These are phyloP conservation scores for Himalopsyche anomala DNA, from an alignment of 2,888 invertebrate genomes.

Conservation along the genomic window DNA sequence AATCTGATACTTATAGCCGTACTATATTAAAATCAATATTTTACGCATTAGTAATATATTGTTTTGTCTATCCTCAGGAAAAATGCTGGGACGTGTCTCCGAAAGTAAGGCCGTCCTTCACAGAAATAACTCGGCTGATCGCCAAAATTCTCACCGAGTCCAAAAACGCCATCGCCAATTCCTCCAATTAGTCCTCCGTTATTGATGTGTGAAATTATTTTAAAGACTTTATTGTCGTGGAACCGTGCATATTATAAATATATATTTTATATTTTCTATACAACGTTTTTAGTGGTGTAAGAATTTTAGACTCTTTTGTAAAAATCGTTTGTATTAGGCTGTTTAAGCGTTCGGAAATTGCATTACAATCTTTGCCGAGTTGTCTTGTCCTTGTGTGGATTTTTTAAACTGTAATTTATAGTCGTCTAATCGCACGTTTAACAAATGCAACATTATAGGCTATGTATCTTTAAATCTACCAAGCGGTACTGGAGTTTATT, in stretches of 20 bases:
- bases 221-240: constrained; percentile 20
- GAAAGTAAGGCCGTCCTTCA: constrained; percentile 82
- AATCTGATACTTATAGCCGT: no score
- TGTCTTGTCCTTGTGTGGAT: no score
- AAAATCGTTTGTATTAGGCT: constrained; percentile 18
- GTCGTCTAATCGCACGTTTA: no score
- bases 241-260: constrained; percentile 41
- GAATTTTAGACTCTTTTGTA: constrained; percentile 23
- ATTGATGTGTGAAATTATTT: constrained; percentile 22
- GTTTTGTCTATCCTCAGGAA: constrained; percentile 71
- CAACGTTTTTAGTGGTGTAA: constrained; percentile 39
- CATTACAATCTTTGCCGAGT: neutral
- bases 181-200: neutral
- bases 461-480: no score
- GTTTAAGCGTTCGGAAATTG: neutral
- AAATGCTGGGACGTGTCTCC: constrained; percentile 83
- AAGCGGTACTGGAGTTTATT: no score
- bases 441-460: no score
- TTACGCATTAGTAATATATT: neutral
- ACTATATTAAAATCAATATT: no score
- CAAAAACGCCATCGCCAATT: constrained; percentile 32
- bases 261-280: constrained; percentile 43
- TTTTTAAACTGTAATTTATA: no score
- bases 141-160: constrained; percentile 52
- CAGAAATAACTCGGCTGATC: constrained; percentile 71